Base-by-base conservation (phyloP, 2,797 vertebrate species). In the Xenops minutus region DNA sequence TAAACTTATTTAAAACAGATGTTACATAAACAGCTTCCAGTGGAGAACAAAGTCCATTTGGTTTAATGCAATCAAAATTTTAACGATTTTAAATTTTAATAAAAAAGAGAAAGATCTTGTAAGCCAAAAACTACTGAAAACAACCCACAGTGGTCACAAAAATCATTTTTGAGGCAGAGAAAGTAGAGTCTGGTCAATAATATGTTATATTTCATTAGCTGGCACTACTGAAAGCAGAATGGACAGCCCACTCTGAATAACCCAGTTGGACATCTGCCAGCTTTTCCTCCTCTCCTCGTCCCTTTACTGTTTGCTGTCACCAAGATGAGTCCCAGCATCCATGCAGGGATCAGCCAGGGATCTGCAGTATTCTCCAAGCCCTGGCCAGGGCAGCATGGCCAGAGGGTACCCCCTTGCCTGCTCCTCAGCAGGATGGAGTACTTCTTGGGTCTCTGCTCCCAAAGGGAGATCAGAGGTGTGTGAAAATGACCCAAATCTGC, bases 21-120 rank as follows among this genome's bases (percentile, higher is more conserved):
- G 85, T 76, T 88, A 32, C 23, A 37, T 76, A 79, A 91, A 79
- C 62, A 84, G 85, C 69, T 95, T 92, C 82, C 95, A 88, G 75
- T 44, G 34, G 73, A 88, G 79, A 95, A 18, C 73, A 84, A 93
- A 95, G 85, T 91, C 66, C 29, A 15, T 22, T 95, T 67, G 30
- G 32, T 62, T 92, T 76, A 74, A 81, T 85, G 77, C 36, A 79
- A 56, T 55, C 2, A 59, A 78, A 91, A 79, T 29, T 26, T 18
- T 23, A 85, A 85, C 2, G 0, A 17, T 55, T 82, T 80, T 32
- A 74, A 56, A 41, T 91, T 67, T 44, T 52, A 24, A 63, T 71
- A 4, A 26, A 36, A 68, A 34, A 46, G 54, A 34, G 1, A n/a
- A 74, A 27, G 6, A 2, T 16, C 36, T 52, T 6, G 0, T 56